A percentile compares a stretch with the other conserved stretches of the same genome.
Conservation (phyloP, 2,888 invertebrate species). For the Euphydryas editha region DNA sequence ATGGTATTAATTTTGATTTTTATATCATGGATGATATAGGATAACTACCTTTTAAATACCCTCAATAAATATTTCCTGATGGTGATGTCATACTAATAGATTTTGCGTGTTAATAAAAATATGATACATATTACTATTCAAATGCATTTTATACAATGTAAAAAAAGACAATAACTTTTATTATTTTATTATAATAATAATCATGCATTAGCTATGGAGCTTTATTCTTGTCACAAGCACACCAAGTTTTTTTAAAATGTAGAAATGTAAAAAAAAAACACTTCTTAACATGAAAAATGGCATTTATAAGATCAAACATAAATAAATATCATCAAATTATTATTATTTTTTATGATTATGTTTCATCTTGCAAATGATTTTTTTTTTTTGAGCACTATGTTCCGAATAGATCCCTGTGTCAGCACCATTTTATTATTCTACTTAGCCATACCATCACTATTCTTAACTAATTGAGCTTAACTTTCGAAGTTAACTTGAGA, state of each 20-base stretch:
- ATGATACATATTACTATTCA: not conserved
- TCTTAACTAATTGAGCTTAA: conserved; percentile 42
- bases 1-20: not conserved
- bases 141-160: not conserved
- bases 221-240: not conserved
- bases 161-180: not conserved
- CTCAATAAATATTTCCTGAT: conserved; percentile 10
- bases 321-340: not conserved
- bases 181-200: not conserved
- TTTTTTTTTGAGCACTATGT: not conserved
- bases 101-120: not conserved
- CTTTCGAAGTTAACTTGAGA: conserved; percentile 26
- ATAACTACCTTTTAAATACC: conserved; percentile 4
- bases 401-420: not conserved
- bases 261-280: not conserved
- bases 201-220: not conserved
- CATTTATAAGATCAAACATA: conserved; percentile 7
- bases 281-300: not conserved
- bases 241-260: not conserved
- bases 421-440: conserved; percentile 29
- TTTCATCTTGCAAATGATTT: not conserved
- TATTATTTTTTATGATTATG: not conserved
- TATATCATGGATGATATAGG: not conserved
- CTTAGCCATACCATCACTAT: conserved; percentile 30
- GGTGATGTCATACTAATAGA: not conserved